Base-by-base conservation (phyloP, 1,140 invertebrate genomes). In the Chymomyza costata region DNA sequence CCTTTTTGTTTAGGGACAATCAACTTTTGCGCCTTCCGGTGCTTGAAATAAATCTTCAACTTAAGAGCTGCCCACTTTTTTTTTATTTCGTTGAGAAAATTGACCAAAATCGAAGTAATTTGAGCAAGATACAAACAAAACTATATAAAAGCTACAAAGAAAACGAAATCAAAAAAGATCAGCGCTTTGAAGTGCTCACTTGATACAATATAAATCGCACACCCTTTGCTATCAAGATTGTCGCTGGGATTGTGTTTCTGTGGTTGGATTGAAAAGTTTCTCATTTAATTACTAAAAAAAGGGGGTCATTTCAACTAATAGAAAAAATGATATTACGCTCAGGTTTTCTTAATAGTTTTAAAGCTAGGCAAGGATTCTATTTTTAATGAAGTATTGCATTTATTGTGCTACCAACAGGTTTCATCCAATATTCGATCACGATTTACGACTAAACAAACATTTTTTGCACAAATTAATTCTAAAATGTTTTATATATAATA, bases 1-100 rank as follows among this genome's bases (percentile, higher is more conserved):
- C 35, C 21, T 15, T 40, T 59, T 31, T 45, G 41, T 50, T 39
- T 52, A 46, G 67, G n/a, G 66, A 76, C 70, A 78, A 73, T 73
- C 52, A 78, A 67, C 51, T 55, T 55, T 59, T 53, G 16, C 56
- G 58, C 51, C 73, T 73, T 80, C 73, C 73, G 73, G 74, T 80
- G 56, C 74, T 73, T 71, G 68, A 73, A 68, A 73, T 68, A 81
- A 80, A 81, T 80, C 73, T 73, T 80, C 64, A 61, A 80, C 68
- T 80, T 80, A 80, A 80, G 56, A 53, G 65, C 21, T 3, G 8
- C 21, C 21, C 21, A 8, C 13, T 13, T 8, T 67, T 61, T 62
- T 65, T 69, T 53, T 67, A 21, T 50, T 43, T 50, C 32, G 18
- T 46, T 50, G 64, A 64, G 73, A 70, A 76, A 73, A 65, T 63